phyloP scores from a whole-genome alignment of 2,113 vertebrate genomes.

The Notothenia rossii region DNA sequence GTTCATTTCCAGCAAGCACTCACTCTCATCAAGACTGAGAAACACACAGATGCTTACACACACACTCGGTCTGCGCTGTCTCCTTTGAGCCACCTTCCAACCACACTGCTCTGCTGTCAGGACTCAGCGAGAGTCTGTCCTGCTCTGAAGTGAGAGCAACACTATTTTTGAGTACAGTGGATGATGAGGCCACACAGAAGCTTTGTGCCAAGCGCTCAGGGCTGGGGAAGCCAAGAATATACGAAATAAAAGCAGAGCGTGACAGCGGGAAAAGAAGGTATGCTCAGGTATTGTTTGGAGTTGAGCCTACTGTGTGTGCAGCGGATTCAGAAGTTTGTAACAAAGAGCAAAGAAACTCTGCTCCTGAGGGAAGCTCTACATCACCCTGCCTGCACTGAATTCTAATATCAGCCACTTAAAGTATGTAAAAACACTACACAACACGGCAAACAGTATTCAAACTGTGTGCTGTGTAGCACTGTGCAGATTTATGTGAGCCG shows the following conservation, averaged over 20 bases:
- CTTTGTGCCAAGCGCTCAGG: conserved; percentile 70
- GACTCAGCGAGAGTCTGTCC: conserved; percentile 59
- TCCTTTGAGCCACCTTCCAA: conserved; percentile 64
- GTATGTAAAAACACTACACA: conserved; percentile 60
- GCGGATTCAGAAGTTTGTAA: conserved; percentile 72
- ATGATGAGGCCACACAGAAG: conserved; percentile 65
- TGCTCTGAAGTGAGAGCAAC: conserved; percentile 62
- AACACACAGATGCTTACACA: conserved; percentile 17
- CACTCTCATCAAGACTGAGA: conserved; percentile 53
- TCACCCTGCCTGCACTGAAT: conserved; percentile 65
- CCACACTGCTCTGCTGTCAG: conserved; percentile 68
- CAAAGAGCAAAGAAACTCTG: conserved; percentile 69
- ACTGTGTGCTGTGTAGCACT: conserved; percentile 10
- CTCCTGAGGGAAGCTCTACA: conserved; percentile 66
- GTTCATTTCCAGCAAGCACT: conserved; percentile 63
- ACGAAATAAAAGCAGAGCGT: conserved; percentile 64
- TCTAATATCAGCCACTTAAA: conserved; percentile 58
- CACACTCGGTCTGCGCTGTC: conserved; percentile 41
- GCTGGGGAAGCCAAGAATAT: conserved; percentile 75
- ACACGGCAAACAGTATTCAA: conserved; percentile 36
- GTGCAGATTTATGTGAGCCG: conserved; percentile 8
- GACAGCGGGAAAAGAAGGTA: conserved; percentile 67
- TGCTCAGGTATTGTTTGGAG: conserved; percentile 73
- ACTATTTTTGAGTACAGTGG: conserved; percentile 72
- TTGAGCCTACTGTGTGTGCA: conserved; percentile 59